These are phyloP conservation scores for Cotesia typhae DNA, from an alignment of 1,140 invertebrate species.

Conservation along the genomic window DNA sequence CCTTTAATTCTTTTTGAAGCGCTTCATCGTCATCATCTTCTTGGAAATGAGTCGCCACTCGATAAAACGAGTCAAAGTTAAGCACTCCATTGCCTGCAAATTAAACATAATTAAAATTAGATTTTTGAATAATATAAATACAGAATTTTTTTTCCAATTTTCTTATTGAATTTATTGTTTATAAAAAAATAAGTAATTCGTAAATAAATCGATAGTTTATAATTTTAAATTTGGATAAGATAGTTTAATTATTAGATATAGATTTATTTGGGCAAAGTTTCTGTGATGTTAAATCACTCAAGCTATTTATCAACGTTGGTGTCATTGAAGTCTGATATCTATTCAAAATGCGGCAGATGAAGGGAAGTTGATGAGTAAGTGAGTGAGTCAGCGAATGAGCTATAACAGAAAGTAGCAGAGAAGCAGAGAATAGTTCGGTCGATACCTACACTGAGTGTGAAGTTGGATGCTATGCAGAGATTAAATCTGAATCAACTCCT, in stretches of 20 bases:
- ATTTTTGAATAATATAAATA: no score
- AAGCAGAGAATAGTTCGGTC: neutral
- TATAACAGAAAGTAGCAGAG: neutral
- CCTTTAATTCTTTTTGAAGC: conserved; percentile 78
- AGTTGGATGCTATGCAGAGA: conserved; percentile 19
- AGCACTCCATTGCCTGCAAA: conserved; percentile 70
- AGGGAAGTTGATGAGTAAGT: no score
- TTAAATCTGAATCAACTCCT: conserved; percentile 43
- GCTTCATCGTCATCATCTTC: conserved; percentile 79
- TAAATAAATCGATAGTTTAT: neutral
- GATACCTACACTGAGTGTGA: neutral
- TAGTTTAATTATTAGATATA: neutral
- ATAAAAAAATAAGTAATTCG: no score
- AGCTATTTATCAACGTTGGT: no score
- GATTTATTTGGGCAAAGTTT: no score
- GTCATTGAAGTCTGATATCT: no score
- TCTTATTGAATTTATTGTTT: no score
- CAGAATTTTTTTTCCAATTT: no score
- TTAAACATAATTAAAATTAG: neutral
- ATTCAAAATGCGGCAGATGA: no score
- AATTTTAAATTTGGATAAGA: neutral
- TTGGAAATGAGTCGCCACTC: conserved; percentile 75
- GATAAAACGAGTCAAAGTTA: conserved; percentile 75
- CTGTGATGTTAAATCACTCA: no score
- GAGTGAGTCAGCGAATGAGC: neutral